These are phyloP conservation scores for Ctenopoma multispine DNA, from an alignment of 2,797 vertebrate species.

Conservation along the genomic window DNA sequence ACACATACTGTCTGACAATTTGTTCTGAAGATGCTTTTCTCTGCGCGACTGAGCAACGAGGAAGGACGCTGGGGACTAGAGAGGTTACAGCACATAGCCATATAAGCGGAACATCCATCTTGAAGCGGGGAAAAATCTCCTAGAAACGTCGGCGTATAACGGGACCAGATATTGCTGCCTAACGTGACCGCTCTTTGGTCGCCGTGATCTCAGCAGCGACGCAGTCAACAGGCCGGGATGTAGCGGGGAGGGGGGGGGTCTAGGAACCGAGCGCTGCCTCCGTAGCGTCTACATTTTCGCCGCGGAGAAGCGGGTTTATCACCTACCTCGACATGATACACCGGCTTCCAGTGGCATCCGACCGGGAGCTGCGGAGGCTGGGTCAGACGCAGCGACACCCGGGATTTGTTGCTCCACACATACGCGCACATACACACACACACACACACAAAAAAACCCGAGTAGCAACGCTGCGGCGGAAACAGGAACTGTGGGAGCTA, in stretches of 20 bases:
- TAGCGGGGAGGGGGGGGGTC: constrained; percentile 39
- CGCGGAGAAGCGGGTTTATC: constrained; percentile 15
- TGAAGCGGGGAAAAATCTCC: neutral
- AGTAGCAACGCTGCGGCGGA: constrained; percentile 62
- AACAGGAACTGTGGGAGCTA: constrained; percentile 68
- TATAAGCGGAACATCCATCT: neutral
- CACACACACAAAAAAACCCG: constrained; percentile 18
- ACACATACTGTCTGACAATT: neutral
- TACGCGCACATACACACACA: too few relatives aligned
- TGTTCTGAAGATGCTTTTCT: constrained; percentile 34
- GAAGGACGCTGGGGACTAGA: neutral
- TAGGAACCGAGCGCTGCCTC: constrained; percentile 18
- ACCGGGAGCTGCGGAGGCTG: constrained; percentile 43
- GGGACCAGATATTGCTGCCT: constrained; percentile 20
- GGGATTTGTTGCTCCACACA: constrained; percentile 50
- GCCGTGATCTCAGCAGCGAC: constrained; percentile 56
- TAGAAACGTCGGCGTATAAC: constrained; percentile 26
- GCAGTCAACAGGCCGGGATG: constrained; percentile 82
- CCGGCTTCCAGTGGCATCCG: constrained; percentile 69
- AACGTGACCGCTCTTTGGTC: constrained; percentile 60
- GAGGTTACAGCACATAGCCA: neutral
- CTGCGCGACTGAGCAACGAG: constrained; percentile 23
- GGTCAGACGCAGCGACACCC: constrained; percentile 46
- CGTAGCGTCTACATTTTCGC: constrained; percentile 35
- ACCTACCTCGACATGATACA: constrained; percentile 63